Percentiles rank a stretch among this genome's conserved stretches.
Evolutionary conservation across 2,113 vertebrate genomes (phyloP).

Genomic region (Picathartes gymnocephalus): DNA sequence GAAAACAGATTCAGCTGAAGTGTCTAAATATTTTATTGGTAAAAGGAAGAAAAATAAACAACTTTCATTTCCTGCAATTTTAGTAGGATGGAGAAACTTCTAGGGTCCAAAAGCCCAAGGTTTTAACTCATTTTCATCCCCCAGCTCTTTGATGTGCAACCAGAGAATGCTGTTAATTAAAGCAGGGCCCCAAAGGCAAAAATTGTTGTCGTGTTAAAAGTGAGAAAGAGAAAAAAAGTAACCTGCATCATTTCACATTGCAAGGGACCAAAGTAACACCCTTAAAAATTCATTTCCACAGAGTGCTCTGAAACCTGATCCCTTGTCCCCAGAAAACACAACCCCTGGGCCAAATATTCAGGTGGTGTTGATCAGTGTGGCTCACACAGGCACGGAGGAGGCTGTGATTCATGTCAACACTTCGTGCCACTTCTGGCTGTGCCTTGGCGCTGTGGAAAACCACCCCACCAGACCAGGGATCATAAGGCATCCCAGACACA

Average conservation of each 20-base stretch:
- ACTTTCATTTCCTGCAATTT: not conserved
- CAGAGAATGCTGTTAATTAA: constrained; percentile 17
- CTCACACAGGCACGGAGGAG: not conserved
- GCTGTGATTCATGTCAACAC: not conserved
- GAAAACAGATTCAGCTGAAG: not conserved
- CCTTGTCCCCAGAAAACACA: not conserved
- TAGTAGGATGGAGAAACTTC: not conserved
- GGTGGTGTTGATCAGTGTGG: not conserved
- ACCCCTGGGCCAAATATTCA: not conserved
- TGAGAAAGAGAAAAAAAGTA: not conserved
- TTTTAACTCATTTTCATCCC: not conserved
- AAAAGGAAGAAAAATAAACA: not conserved
- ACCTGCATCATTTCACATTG: not conserved
- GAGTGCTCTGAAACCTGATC: not conserved
- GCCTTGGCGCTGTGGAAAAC: not conserved
- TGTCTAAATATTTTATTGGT: not conserved
- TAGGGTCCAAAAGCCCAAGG: not conserved
- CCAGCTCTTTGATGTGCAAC: constrained; percentile 8
- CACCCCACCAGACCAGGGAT: not conserved
- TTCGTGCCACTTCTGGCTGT: fast-evolving
- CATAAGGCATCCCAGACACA: fast-evolving
- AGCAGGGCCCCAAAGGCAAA: not conserved
- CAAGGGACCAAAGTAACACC: not conserved
- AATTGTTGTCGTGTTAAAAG: not conserved
- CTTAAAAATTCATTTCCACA: not conserved